phyloP scores from a whole-genome alignment of 2,797 vertebrate genomes.

The Phrynocephalus vlangalii region DNA sequence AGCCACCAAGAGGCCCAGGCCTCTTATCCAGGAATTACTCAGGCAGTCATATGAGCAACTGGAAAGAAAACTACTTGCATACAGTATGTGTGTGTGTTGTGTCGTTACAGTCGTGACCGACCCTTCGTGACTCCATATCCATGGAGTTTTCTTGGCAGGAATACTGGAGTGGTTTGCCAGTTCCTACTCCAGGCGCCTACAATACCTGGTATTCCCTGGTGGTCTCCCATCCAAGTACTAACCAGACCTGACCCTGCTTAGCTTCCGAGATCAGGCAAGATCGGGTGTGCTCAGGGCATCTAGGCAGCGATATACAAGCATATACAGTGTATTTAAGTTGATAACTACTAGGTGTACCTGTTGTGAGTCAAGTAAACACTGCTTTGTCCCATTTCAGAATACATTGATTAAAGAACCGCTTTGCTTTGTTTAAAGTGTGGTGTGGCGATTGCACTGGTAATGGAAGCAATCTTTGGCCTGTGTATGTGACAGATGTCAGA shows the following conservation, averaged over 20 bases:
- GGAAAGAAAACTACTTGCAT: neutral
- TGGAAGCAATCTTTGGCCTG: neutral
- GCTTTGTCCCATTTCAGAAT: neutral
- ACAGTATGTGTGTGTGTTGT: too few relatives aligned
- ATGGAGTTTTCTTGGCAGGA: too few relatives aligned
- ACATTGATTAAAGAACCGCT: neutral
- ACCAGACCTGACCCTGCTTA: too few relatives aligned
- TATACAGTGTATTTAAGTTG: neutral
- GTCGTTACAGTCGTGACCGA: too few relatives aligned
- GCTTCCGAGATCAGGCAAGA: too few relatives aligned
- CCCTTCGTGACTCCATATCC: too few relatives aligned
- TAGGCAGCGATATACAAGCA: too few relatives aligned
- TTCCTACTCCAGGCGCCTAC: too few relatives aligned
- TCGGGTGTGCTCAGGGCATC: too few relatives aligned
- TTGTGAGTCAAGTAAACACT: neutral
- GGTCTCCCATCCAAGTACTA: too few relatives aligned
- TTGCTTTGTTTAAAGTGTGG: neutral
- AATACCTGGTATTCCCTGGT: too few relatives aligned
- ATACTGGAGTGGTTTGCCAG: too few relatives aligned
- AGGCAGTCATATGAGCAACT: neutral
- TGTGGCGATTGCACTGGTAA: neutral
- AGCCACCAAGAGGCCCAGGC: neutral
- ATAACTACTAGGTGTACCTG: neutral
- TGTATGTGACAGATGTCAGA: neutral
- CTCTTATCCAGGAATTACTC: neutral